Evolutionary conservation across 2,888 invertebrate genomes (phyloP), one percentile per base, ranked within the genome.

Genomic region (Tinea trinotella): DNA sequence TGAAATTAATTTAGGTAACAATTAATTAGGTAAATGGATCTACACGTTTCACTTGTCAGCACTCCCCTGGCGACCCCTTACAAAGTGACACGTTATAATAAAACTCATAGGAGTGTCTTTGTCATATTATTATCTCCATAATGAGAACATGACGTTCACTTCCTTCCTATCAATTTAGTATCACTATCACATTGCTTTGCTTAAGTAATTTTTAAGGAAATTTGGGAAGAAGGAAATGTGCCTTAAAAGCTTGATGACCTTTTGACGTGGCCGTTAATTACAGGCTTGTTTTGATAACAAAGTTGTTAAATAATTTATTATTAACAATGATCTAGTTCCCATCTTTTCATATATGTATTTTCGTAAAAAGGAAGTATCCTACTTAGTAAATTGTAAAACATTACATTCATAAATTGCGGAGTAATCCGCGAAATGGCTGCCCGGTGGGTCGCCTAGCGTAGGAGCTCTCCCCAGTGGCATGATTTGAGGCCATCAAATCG

Each of bases 401-500:
- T 24, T 24, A 24, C 24, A 24, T 50, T 22, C 49, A 50, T 50
- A 50, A 50, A 50, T 50, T 50, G 22, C 40, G 9, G 15, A 35
- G 52, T 17, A 20, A 36, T 20, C 20, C 40, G 1, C 40, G 40
- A 12, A 12, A 12, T 18, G 53, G 20, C 58, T 46, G 55, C 60
- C 64, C 67, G 69, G 64, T 70, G 61, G 70, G 67, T 68, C 73
- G 73, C 73, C 74, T 72, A 64, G 61, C 64, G 77, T 76, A 75
- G 77, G 77, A 71, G 74, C 76, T 68, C 77, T 76, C 83, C 83
- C 83, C 64, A 64, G 62, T 63, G 46, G 65, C 74, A 64, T 71
- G 78, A 81, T 85, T 84, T 83, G 83, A 84, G 84, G 84, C 79
- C 84, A 76, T 65, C 76, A 83, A 85, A 84, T 84, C 81, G 83